Conservation (phyloP, 2,888 invertebrate species). For the Drosophila sordidula region DNA sequence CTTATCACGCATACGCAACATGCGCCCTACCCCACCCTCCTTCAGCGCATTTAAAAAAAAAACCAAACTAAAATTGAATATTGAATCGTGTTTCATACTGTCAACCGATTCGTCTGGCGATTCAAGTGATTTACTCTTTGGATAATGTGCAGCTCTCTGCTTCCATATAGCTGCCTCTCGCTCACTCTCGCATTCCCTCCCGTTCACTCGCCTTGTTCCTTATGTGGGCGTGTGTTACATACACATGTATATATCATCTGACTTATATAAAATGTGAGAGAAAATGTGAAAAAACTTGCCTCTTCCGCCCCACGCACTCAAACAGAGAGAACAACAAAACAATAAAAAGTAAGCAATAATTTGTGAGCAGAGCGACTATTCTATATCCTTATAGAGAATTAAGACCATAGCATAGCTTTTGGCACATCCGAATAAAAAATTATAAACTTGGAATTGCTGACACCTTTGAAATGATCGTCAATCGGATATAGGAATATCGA, state of each 20-base stretch:
- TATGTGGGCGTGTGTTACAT: constrained; percentile 19
- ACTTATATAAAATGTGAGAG: constrained; percentile 22
- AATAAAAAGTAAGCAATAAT: constrained; percentile 10
- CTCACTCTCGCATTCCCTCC: neutral
- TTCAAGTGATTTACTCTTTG: constrained; percentile 68
- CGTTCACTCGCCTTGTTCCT: constrained; percentile 10
- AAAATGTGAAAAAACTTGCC: constrained; percentile 12
- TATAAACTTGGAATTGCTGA: neutral
- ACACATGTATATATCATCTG: constrained; percentile 16
- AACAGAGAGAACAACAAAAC: constrained; percentile 26
- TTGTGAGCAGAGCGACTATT: neutral
- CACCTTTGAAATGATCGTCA: neutral
- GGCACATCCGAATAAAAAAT: too few species aligned
- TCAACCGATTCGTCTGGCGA: constrained; percentile 36
- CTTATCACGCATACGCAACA: constrained; percentile 27
- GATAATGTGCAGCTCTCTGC: constrained; percentile 51
- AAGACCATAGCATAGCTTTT: too few species aligned
- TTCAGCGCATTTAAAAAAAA: constrained; percentile 1
- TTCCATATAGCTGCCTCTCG: constrained; percentile 16
- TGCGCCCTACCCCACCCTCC: neutral
- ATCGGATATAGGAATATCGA: neutral
- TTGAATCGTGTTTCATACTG: constrained; percentile 61
- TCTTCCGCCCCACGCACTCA: constrained; percentile 12
- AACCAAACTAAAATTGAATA: constrained; percentile 53
- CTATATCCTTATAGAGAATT: constrained; percentile 10